Percentiles rank a stretch among this genome's conserved stretches.
These are phyloP conservation scores for Platyura marginata DNA, from an alignment of 1,140 invertebrate genomes.

Conservation along the genomic window DNA sequence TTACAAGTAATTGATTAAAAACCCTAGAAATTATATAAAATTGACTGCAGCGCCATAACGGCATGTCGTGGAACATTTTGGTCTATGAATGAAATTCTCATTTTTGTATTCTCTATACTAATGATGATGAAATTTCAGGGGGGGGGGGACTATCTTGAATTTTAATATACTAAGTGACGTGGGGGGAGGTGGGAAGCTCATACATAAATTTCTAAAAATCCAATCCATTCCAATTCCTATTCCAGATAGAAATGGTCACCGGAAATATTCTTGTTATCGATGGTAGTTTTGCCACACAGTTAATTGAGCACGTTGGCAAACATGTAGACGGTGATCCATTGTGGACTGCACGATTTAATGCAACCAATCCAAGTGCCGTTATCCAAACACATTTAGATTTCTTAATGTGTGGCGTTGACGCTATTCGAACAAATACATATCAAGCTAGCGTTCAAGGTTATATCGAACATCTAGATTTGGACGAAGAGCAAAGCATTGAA, in stretches of 20 bases:
- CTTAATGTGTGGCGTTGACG: slow-evolving; percentile 60
- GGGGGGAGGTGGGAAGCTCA: too few relatives aligned
- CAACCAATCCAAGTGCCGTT: slow-evolving; percentile 48
- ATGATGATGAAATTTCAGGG: too few relatives aligned
- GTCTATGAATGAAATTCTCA: too few relatives aligned
- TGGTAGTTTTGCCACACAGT: slow-evolving; percentile 59
- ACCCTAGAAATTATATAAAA: too few relatives aligned
- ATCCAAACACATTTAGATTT: slow-evolving; percentile 60
- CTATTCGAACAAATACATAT: slow-evolving; percentile 76
- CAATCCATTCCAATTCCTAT: too few relatives aligned
- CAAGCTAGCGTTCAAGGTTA: slow-evolving; percentile 71
- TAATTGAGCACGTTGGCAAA: slow-evolving; percentile 46
- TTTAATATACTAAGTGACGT: too few relatives aligned
- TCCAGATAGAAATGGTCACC: background rate
- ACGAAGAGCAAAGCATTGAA: slow-evolving; percentile 36
- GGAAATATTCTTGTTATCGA: slow-evolving; percentile 40
- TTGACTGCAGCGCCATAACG: too few relatives aligned
- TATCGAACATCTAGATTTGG: slow-evolving; percentile 42
- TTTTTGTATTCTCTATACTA: too few relatives aligned
- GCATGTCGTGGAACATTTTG: too few relatives aligned
- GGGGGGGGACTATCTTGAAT: too few relatives aligned
- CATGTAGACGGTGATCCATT: slow-evolving; percentile 54
- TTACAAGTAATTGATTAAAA: too few relatives aligned
- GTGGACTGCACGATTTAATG: slow-evolving; percentile 62
- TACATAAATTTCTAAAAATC: too few relatives aligned